phyloP scores from a whole-genome alignment of 2,888 invertebrate species.

The Kuschelorhynchus macadamiae region DNA sequence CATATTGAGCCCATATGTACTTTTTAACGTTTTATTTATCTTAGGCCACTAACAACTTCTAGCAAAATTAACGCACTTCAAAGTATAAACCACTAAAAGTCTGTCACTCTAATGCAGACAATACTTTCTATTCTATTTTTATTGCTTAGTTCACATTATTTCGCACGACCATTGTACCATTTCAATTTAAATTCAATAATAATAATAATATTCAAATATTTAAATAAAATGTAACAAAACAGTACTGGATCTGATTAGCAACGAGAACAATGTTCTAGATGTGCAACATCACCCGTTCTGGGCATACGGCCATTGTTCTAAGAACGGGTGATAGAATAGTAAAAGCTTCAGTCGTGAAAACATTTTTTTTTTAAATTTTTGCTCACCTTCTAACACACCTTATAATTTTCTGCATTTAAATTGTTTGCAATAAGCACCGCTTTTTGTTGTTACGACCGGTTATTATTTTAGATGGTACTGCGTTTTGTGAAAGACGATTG shows the following conservation, averaged over 20 bases:
- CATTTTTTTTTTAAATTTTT: neutral
- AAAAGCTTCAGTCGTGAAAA: constrained; percentile 20
- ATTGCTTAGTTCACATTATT: too few relatives aligned
- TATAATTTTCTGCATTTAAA: neutral
- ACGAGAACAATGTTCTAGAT: constrained; percentile 34
- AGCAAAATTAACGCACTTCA: too few relatives aligned
- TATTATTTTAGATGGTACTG: too few relatives aligned
- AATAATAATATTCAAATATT: constrained; percentile 24
- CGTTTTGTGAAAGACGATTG: too few relatives aligned
- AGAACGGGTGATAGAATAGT: constrained; percentile 12
- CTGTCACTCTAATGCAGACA: too few relatives aligned
- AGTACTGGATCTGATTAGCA: constrained; percentile 30
- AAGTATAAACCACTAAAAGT: too few relatives aligned
- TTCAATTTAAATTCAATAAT: constrained; percentile 18
- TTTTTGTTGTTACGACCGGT: too few relatives aligned
- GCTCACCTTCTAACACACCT: neutral
- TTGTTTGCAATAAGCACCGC: too few relatives aligned
- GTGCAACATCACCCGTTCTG: constrained; percentile 32
- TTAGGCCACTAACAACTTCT: too few relatives aligned
- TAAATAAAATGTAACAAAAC: constrained; percentile 31
- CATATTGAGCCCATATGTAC: too few relatives aligned
- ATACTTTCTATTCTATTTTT: too few relatives aligned
- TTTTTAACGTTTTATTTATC: too few relatives aligned
- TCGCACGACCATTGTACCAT: neutral
- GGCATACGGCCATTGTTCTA: constrained; percentile 28